phyloP scores from a whole-genome alignment of 2,797 vertebrate genomes.

The Bucorvus abyssinicus region DNA sequence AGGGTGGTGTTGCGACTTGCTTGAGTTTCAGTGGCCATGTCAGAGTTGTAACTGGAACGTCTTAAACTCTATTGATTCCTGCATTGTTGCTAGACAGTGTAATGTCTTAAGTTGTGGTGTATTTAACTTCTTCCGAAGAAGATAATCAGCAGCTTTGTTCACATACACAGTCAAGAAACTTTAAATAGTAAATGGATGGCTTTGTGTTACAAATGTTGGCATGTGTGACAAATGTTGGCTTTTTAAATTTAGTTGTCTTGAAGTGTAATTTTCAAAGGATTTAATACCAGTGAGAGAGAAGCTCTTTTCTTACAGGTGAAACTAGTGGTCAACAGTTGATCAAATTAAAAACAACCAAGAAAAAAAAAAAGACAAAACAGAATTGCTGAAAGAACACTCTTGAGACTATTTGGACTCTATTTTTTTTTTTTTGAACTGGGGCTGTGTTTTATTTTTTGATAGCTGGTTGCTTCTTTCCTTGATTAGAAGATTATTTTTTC shows the following conservation, averaged over 20 bases:
- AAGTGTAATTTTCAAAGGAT: background rate
- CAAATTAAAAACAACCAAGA: background rate
- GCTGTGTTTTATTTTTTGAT: background rate
- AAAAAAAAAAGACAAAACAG: background rate
- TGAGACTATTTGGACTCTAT: fast-evolving
- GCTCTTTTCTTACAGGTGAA: background rate
- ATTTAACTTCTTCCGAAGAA: background rate
- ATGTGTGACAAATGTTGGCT: background rate
- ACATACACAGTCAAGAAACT: background rate
- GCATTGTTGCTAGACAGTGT: background rate
- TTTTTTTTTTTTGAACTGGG: background rate
- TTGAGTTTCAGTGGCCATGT: background rate
- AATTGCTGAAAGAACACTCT: background rate
- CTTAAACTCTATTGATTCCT: background rate
- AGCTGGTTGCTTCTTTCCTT: background rate
- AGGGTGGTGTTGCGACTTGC: background rate
- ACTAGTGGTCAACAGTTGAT: background rate
- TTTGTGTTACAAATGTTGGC: background rate
- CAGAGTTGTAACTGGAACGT: background rate
- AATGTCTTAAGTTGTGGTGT: background rate
- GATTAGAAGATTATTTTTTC: background rate
- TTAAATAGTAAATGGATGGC: background rate
- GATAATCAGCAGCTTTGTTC: background rate
- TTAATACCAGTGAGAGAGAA: background rate
- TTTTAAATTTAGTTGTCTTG: background rate